Conservation (phyloP, 2,888 invertebrate genomes). For the Drosophila conformis region DNA sequence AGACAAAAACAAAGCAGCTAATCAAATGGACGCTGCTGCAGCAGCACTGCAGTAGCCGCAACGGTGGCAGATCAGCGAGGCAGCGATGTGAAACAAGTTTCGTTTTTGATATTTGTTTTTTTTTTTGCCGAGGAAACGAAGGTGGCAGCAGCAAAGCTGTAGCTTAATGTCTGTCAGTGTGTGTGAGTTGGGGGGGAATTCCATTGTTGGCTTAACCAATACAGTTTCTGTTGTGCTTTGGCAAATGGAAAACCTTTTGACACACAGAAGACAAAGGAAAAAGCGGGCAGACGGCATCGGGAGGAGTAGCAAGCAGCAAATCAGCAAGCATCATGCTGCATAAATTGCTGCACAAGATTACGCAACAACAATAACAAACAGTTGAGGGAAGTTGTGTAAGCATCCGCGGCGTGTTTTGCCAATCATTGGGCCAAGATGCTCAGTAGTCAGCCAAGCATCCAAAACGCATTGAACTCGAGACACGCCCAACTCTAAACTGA, state of each 20-base stretch:
- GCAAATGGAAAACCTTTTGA: constrained; percentile 75
- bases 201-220: constrained; percentile 58
- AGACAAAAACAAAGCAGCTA: constrained; percentile 48
- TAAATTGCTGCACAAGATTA: constrained; percentile 71
- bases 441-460: constrained; percentile 17
- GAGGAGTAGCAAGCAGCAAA: constrained; percentile 45
- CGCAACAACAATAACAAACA: constrained; percentile 31
- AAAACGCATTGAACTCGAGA: constrained; percentile 23
- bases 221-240: constrained; percentile 48
- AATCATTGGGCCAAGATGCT: constrained; percentile 39
- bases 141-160: constrained; percentile 9
- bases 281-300: constrained; percentile 30
- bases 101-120: neutral
- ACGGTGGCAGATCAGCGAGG: constrained; percentile 36
- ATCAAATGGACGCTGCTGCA: constrained; percentile 61
- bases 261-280: constrained; percentile 71
- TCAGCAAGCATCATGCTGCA: constrained; percentile 65
- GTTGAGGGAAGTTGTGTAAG: constrained; percentile 75
- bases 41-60: constrained; percentile 38
- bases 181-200: constrained; percentile 29
- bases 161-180: constrained; percentile 9
- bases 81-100: constrained; percentile 78
- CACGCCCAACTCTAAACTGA: constrained; percentile 21
- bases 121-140: constrained; percentile 19
- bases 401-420: constrained; percentile 66